phyloP scores from a whole-genome alignment of 1,140 invertebrate genomes.

The Caenorhabditis inopinata region DNA sequence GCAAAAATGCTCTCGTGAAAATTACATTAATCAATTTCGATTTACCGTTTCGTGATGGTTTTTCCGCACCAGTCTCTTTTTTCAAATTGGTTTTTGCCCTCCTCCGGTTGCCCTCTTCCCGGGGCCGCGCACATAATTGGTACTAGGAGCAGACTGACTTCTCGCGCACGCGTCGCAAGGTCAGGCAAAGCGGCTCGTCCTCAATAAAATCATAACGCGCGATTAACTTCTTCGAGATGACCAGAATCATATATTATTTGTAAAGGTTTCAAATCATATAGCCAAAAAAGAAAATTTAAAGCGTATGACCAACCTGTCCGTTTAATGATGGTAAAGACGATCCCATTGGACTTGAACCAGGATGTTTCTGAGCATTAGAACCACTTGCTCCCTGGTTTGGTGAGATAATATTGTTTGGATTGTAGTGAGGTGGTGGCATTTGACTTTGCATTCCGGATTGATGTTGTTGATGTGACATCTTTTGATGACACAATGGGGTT shows the following conservation, averaged over 20 bases:
- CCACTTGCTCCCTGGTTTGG: background rate
- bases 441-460: background rate
- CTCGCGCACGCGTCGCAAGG: background rate
- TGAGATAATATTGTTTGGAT: background rate
- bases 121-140: conserved; percentile 28
- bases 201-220: conserved; percentile 23
- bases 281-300: no score
- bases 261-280: no score
- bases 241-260: no score
- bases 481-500: background rate
- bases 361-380: background rate
- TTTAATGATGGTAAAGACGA: background rate
- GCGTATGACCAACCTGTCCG: background rate
- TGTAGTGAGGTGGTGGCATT: background rate
- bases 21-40: background rate
- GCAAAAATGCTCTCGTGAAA: background rate
- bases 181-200: conserved; percentile 1
- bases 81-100: background rate
- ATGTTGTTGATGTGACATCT: background rate
- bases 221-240: background rate
- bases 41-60: background rate
- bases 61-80: background rate
- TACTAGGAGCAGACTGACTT: conserved; percentile 25
- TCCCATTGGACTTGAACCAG: background rate
- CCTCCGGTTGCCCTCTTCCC: conserved; percentile 13